phyloP scores from a whole-genome alignment of 2,113 vertebrate species.

The Trogon surrucura region DNA sequence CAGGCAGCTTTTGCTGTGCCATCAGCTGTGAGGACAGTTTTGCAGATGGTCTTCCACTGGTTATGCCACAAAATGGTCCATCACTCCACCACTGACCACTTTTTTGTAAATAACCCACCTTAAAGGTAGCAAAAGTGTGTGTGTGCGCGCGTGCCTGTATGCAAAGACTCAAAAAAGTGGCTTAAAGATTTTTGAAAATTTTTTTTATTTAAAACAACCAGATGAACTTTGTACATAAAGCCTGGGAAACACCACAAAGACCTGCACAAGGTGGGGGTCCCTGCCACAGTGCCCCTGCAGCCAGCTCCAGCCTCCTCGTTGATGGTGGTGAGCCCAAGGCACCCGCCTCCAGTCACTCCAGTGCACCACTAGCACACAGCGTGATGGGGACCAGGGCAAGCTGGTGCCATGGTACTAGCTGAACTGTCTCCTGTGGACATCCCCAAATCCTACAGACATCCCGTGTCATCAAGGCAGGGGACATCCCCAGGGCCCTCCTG shows the following conservation, averaged over 20 bases:
- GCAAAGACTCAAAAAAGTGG: not conserved
- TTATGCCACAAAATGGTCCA: not conserved
- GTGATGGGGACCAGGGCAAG: not conserved
- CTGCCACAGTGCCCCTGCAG: not conserved
- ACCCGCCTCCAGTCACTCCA: not conserved
- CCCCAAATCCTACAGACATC: not conserved
- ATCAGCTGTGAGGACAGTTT: not conserved
- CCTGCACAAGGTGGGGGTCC: not conserved
- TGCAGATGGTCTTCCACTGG: not conserved
- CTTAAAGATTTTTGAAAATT: not conserved
- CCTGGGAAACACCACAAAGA: not conserved
- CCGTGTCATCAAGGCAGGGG: not conserved
- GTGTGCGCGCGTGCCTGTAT: not conserved
- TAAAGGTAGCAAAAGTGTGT: not conserved
- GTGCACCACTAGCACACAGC: accelerated
- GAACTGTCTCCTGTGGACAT: not conserved
- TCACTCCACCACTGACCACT: not conserved
- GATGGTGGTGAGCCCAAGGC: not conserved
- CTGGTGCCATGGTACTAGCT: not conserved
- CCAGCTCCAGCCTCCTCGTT: not conserved
- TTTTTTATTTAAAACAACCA: not conserved
- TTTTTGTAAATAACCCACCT: not conserved
- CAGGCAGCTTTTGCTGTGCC: not conserved
- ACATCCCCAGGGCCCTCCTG: not conserved
- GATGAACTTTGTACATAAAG: not conserved